A percentile compares a stretch with the other conserved stretches of the same genome.
These are phyloP conservation scores for Ametastegia equiseti DNA, from an alignment of 2,888 invertebrate genomes.

Conservation along the genomic window DNA sequence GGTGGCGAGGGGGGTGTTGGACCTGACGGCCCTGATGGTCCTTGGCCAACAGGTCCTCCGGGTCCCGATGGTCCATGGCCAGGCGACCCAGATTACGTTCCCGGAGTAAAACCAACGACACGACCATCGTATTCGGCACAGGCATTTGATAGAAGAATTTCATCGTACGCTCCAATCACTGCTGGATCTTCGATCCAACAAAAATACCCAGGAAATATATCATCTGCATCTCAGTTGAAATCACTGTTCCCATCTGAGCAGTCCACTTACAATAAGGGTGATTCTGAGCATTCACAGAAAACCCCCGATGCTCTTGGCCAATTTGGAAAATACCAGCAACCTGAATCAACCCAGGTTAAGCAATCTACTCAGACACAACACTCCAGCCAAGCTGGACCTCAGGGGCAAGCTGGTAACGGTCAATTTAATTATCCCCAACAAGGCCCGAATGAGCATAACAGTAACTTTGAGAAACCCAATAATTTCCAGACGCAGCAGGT, in stretches of 20 bases:
- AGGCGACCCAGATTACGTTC: slow-evolving; percentile 70
- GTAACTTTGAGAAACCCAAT: slow-evolving; percentile 37
- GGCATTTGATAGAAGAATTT: background rate
- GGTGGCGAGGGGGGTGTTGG: slow-evolving; percentile 66
- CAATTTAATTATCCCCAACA: slow-evolving; percentile 36
- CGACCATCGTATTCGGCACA: background rate
- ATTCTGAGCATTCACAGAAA: background rate
- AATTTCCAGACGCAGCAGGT: slow-evolving; percentile 46
- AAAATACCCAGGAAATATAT: slow-evolving; percentile 26
- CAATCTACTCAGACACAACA: background rate
- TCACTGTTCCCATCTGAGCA: slow-evolving; percentile 30
- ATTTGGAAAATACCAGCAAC: slow-evolving; percentile 56
- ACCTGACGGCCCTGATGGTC: slow-evolving; percentile 63
- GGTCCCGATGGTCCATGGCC: slow-evolving; percentile 71
- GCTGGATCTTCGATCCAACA: slow-evolving; percentile 48
- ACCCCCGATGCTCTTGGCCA: slow-evolving; percentile 55
- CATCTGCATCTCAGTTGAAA: background rate
- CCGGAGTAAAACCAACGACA: slow-evolving; percentile 44
- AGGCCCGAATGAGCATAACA: slow-evolving; percentile 2
- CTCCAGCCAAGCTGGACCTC: background rate
- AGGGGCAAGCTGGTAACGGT: slow-evolving; percentile 39
- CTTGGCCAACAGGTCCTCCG: slow-evolving; percentile 69
- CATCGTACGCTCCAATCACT: slow-evolving; percentile 49
- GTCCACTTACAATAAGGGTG: background rate
- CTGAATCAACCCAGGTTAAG: background rate